A percentile compares a stretch with the other conserved stretches of the same genome.
Evolutionary conservation across 2,888 invertebrate genomes (phyloP).

Genomic region (Drosophila paracracens): DNA sequence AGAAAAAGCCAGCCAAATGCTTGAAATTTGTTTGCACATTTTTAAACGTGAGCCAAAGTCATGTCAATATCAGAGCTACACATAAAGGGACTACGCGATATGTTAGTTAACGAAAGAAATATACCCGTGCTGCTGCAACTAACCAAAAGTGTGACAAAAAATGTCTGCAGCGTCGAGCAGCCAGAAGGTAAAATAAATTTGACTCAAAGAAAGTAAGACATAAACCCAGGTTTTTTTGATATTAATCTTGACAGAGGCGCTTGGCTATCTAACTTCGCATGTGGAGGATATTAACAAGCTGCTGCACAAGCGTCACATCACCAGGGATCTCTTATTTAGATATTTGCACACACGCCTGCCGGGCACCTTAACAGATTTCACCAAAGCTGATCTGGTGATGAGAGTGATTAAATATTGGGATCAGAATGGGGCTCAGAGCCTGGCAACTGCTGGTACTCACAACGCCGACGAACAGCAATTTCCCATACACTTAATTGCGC

Average conservation of each 20-base stretch:
- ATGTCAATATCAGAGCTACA: constrained; percentile 76
- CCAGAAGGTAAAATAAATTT: constrained; percentile 62
- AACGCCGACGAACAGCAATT: constrained; percentile 36
- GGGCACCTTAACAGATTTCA: constrained; percentile 84
- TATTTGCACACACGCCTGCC: constrained; percentile 86
- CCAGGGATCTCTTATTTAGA: constrained; percentile 86
- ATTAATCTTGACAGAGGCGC: constrained; percentile 85
- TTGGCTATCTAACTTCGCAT: constrained; percentile 86
- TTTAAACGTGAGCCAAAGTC: neutral
- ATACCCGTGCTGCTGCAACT: constrained; percentile 65
- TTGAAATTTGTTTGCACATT: neutral
- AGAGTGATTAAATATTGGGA: constrained; percentile 85
- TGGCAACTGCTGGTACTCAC: neutral
- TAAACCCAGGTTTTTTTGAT: neutral
- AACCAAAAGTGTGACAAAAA: constrained; percentile 77
- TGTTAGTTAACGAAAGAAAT: constrained; percentile 73
- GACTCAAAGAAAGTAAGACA: neutral
- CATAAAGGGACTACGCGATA: constrained; percentile 70
- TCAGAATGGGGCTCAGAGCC: neutral
- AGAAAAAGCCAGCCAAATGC: constrained; percentile 11
- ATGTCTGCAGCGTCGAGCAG: constrained; percentile 67
- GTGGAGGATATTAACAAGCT: constrained; percentile 85
- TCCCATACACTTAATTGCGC: constrained; percentile 85
- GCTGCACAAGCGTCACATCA: constrained; percentile 86
- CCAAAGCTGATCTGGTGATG: constrained; percentile 86